phyloP scores from a whole-genome alignment of 2,797 vertebrate species.

The Crax fasciolata region DNA sequence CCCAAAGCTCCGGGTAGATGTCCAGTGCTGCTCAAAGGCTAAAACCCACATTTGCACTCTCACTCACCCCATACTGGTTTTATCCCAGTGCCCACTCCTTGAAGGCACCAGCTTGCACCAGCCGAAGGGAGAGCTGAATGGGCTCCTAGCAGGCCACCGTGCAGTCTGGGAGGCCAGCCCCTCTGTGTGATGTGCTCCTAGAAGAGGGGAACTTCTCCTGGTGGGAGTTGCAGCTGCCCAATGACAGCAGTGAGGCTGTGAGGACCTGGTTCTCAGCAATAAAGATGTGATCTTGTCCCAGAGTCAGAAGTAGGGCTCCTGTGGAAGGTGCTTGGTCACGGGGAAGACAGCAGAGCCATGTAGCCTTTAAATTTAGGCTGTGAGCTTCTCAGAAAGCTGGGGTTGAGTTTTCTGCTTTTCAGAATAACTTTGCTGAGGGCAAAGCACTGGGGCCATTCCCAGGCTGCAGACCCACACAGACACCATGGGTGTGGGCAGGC shows the following conservation, averaged over 20 bases:
- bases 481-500: rapidly evolving
- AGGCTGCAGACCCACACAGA: neutral
- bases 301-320: neutral
- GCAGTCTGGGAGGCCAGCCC: neutral
- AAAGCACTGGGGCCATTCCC: neutral
- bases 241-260: neutral
- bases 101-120: neutral
- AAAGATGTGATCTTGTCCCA: rapidly evolving
- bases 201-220: neutral
- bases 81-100: neutral
- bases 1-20: neutral
- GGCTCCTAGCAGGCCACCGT: neutral
- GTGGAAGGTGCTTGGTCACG: rapidly evolving
- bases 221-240: neutral
- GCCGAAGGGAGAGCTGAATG: neutral
- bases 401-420: neutral
- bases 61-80: neutral
- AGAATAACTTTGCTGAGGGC: neutral
- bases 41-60: neutral
- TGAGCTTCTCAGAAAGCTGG: neutral
- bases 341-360: neutral
- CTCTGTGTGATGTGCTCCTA: neutral
- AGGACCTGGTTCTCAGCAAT: neutral
- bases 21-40: rapidly evolving
- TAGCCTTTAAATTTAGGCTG: neutral